A percentile compares a stretch with the other conserved stretches of the same genome.
These are phyloP conservation scores for Glyptemys insculpta DNA, from an alignment of 2,797 vertebrate species.

Conservation along the genomic window DNA sequence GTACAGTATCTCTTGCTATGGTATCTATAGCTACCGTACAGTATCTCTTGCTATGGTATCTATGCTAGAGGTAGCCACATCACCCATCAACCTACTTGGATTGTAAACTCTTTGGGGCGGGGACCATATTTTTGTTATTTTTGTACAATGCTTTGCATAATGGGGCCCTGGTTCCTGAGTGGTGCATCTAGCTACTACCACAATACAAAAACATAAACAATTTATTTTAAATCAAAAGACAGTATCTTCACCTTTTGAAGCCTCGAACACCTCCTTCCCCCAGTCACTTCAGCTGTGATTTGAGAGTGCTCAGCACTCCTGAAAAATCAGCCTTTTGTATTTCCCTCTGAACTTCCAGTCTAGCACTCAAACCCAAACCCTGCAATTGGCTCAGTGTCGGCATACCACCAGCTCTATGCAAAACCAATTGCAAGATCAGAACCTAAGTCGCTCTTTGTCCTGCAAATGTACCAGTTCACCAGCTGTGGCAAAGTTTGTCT, in stretches of 20 bases:
- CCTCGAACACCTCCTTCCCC: accelerated
- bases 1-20: background rate
- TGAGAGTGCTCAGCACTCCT: background rate
- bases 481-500: background rate
- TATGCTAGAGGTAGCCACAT: background rate
- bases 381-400: background rate
- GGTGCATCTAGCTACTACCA: background rate
- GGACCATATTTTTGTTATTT: background rate
- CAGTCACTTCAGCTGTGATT: background rate
- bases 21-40: background rate
- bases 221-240: background rate
- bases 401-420: accelerated
- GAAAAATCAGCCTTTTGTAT: background rate
- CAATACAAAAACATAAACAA: background rate
- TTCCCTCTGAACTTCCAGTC: background rate
- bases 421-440: background rate
- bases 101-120: background rate
- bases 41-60: background rate
- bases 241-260: background rate
- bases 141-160: background rate
- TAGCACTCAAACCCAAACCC: background rate
- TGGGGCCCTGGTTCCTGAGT: background rate
- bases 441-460: background rate
- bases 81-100: background rate
- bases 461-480: accelerated